Base-by-base conservation (phyloP, 2,113 vertebrate species). In the Xiphias gladius region DNA sequence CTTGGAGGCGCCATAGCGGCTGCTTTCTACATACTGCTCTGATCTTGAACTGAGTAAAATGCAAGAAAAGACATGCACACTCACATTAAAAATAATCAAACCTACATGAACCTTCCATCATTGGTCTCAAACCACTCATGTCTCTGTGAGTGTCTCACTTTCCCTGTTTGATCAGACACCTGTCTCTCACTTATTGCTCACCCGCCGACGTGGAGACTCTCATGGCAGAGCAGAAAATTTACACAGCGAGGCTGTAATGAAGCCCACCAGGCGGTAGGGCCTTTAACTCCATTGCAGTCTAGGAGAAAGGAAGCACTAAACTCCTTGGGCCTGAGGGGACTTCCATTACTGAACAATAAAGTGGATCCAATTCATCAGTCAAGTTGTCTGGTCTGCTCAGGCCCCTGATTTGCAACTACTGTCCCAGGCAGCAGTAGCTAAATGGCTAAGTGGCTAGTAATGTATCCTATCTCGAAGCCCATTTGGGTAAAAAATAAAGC, bases 301-400 rank as follows among this genome's bases (percentile, higher is more conserved):
- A n/a, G 52, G 26, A 65, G 16, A 52, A 68, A 76, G 35, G 50
- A 64, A 39, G 68, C 22, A 69, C 13, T 80, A 59, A 62, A 61
- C 50, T 72, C 32, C 17, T 10, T 30, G 43, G 54, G 68, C 4
- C 26, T 43, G 26, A 50, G 52, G 69, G 39, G 59, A 63, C 59
- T 76, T 82, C 63, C 58, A 86, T 86, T 80, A 61, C 66, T 48
- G 46, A 37, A 75, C 39, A 82, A 82, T 80, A 80, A 77, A 77
- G 58, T 65, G 50, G 35, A 76, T 68, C 63, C 41, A 84, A 76
- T 75, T 78, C 57, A 73, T 83, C 83, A 83, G 61, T 87, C 65
- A 72, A 54, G 74, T 7, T 68, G 79, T 71, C 58, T 7, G 30
- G 26, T 82, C 26, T 20, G 46, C 70, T 76, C 74, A 17, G 17